phyloP scores from a whole-genome alignment of 2,113 vertebrate species.

The Parus major region DNA sequence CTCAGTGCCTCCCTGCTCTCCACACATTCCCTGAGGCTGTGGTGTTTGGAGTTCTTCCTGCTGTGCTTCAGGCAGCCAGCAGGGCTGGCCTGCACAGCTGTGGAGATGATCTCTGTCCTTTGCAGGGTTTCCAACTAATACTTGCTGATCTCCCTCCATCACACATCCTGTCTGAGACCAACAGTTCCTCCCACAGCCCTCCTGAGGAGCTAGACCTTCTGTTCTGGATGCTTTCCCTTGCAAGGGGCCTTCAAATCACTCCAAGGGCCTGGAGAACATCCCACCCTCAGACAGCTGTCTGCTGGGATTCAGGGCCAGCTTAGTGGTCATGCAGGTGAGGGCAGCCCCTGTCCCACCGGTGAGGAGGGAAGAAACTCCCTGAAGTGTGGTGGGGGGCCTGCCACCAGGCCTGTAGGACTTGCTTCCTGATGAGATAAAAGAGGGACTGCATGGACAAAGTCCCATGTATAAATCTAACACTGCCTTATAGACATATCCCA shows the following conservation, averaged over 20 bases:
- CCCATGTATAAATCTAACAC: neutral
- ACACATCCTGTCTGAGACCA: neutral
- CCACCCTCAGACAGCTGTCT: neutral
- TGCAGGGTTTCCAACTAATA: neutral
- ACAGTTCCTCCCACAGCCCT: neutral
- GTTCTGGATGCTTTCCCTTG: neutral
- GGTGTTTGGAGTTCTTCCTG: neutral
- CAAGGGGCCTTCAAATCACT: neutral
- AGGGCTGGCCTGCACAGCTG: neutral
- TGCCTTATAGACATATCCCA: neutral
- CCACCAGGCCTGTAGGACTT: neutral
- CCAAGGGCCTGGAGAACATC: neutral
- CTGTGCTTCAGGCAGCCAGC: neutral
- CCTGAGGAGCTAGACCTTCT: neutral
- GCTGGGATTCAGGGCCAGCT: neutral
- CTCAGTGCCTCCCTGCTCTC: neutral
- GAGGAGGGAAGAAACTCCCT: neutral
- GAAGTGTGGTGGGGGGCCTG: accelerated
- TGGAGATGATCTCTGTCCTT: neutral
- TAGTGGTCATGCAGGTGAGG: neutral
- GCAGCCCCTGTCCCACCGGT: neutral
- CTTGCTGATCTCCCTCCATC: neutral
- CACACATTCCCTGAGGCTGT: accelerated
- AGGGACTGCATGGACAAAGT: neutral
- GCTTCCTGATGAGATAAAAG: neutral